Conservation (phyloP, 23 tunicate genomes). For the Ciona savignyi region DNA sequence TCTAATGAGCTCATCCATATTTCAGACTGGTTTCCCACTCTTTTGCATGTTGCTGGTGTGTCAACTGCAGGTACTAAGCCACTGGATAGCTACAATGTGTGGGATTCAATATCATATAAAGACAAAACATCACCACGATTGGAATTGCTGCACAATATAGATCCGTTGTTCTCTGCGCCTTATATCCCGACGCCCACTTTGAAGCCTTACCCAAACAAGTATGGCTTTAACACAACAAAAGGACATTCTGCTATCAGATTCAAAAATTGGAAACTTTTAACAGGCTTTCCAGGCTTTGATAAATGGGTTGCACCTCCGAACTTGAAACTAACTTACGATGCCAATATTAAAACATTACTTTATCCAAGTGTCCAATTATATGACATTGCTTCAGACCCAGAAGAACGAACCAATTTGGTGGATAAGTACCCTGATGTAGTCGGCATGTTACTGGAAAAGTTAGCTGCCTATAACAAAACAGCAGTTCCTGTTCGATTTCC, state of each 20-base stretch:
- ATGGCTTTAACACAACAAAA: conserved; percentile 62
- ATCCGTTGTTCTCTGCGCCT: conserved; percentile 64
- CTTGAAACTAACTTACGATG: conserved; percentile 10
- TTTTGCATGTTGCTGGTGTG: conserved; percentile 78
- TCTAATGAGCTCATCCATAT: conserved; percentile 77
- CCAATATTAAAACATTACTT: conserved; percentile 6
- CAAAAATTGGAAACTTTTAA: conserved; percentile 83
- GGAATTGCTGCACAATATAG: conserved; percentile 83
- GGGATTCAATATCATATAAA: conserved; percentile 56
- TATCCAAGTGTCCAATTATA: conserved; percentile 74
- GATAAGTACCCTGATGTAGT: conserved; percentile 52
- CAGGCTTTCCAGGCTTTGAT: conserved; percentile 80
- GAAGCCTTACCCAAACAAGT: conserved; percentile 57
- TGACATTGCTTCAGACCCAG: conserved; percentile 75
- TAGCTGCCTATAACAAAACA: conserved; percentile 76
- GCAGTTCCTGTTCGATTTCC: conserved; percentile 84
- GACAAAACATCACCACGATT: conserved; percentile 40
- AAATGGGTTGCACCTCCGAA: not conserved
- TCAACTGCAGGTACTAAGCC: conserved; percentile 74
- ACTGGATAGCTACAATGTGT: conserved; percentile 72
- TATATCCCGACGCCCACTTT: conserved; percentile 46
- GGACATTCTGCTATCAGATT: conserved; percentile 79
- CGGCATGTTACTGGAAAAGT: conserved; percentile 50
- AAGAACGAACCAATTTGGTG: conserved; percentile 62
- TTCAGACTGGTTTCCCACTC: conserved; percentile 98